Conservation (phyloP, 2,888 invertebrate species). For the Autographa pulchrina region DNA sequence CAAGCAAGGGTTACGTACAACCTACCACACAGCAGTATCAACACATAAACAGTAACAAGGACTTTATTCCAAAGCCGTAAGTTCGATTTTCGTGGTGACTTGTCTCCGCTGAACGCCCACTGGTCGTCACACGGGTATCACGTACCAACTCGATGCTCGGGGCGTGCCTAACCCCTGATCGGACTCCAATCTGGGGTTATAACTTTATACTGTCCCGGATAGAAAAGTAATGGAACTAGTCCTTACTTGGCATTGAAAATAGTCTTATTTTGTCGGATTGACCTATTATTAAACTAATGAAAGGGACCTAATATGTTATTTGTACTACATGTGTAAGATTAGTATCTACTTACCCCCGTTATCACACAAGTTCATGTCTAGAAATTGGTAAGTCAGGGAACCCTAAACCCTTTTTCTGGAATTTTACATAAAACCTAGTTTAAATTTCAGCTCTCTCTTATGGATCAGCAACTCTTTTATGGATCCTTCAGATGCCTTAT, state of each 20-base stretch:
- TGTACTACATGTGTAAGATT: too few relatives aligned
- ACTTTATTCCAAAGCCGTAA: background rate
- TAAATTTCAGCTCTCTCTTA: too few relatives aligned
- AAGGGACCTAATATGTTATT: background rate
- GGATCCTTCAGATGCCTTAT: background rate
- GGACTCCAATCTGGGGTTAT: constrained; percentile 5
- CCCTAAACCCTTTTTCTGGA: too few relatives aligned
- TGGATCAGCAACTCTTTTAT: too few relatives aligned
- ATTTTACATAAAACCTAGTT: too few relatives aligned
- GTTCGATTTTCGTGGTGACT: background rate
- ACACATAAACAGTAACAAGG: background rate
- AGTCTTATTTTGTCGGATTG: background rate
- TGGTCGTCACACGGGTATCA: constrained; percentile 2
- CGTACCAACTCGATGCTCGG: background rate
- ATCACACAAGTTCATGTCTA: too few relatives aligned
- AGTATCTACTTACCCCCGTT: too few relatives aligned
- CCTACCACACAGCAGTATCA: background rate
- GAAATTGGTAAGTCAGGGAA: too few relatives aligned
- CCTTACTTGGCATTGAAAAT: background rate
- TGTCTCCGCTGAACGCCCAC: background rate
- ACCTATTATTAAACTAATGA: background rate
- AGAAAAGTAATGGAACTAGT: constrained; percentile 2
- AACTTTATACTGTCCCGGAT: background rate
- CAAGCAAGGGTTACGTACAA: constrained; percentile 6
- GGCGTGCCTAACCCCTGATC: constrained; percentile 7